A percentile compares a stretch with the other conserved stretches of the same genome.
phyloP scores from a whole-genome alignment of 2,888 invertebrate genomes.

The Tridacna gigas region DNA sequence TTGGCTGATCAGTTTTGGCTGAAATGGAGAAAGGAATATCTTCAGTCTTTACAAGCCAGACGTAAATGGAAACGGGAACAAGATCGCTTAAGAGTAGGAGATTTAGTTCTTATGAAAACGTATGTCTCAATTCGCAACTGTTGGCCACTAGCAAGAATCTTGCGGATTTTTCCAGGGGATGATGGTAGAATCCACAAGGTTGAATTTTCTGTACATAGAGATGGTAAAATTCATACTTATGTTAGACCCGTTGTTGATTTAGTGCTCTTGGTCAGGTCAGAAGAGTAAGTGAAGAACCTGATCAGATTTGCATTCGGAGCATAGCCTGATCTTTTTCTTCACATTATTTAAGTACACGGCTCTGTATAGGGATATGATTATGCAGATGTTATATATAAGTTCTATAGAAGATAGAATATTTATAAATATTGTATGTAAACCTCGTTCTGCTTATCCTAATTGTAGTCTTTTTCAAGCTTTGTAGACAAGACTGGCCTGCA shows the following conservation, averaged over 20 bases:
- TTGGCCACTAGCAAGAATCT: slow-evolving; percentile 39
- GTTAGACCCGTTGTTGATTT: background rate
- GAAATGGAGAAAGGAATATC: slow-evolving; percentile 43
- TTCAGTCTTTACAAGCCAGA: slow-evolving; percentile 38
- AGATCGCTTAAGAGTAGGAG: slow-evolving; percentile 30
- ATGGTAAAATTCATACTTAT: background rate
- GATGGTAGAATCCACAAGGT: slow-evolving; percentile 39
- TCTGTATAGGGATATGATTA: too few species aligned
- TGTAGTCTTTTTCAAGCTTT: too few species aligned
- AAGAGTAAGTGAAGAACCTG: too few species aligned
- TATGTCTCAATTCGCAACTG: slow-evolving; percentile 19
- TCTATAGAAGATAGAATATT: too few species aligned
- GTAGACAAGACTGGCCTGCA: too few species aligned
- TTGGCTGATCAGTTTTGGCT: slow-evolving; percentile 46
- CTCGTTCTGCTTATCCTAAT: too few species aligned
- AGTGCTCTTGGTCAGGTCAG: background rate
- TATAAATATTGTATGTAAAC: too few species aligned
- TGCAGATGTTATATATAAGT: too few species aligned
- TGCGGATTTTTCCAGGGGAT: slow-evolving; percentile 26
- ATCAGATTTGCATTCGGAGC: too few species aligned
- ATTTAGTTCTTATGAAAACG: slow-evolving; percentile 43
- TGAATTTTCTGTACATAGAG: slow-evolving; percentile 27
- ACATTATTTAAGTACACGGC: too few species aligned
- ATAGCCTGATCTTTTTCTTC: too few species aligned
- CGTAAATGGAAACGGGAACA: slow-evolving; percentile 30